phyloP scores from a whole-genome alignment of 2,888 invertebrate genomes.

The Athalia cordata region DNA sequence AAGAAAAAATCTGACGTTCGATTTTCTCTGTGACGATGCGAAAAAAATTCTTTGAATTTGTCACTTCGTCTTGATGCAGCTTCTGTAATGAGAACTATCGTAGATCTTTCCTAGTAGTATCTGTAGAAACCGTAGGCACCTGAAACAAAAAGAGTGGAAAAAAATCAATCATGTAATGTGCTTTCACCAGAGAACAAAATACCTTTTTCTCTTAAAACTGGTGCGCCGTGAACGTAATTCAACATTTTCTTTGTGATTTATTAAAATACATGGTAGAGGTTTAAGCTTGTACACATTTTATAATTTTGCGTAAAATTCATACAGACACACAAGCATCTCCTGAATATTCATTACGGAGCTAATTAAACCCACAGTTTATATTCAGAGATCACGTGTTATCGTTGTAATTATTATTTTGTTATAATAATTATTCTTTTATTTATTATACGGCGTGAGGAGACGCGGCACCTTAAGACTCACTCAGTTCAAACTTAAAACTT shows the following conservation, averaged over 20 bases:
- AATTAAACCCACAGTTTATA: too few relatives aligned
- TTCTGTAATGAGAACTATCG: neutral
- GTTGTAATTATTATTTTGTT: too few relatives aligned
- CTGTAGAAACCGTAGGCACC: constrained; percentile 58
- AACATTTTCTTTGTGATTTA: neutral
- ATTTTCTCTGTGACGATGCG: too few relatives aligned
- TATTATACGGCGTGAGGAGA: too few relatives aligned
- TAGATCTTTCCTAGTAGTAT: constrained; percentile 57
- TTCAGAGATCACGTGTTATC: too few relatives aligned
- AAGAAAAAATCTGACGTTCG: too few relatives aligned
- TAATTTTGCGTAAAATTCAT: neutral
- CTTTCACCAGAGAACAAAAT: too few relatives aligned
- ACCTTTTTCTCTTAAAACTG: neutral
- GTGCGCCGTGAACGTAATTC: neutral
- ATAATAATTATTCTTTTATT: too few relatives aligned
- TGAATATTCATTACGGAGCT: too few relatives aligned
- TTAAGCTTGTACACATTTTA: neutral
- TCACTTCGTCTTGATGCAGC: neutral
- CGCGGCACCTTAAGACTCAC: too few relatives aligned
- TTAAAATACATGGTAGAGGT: neutral
- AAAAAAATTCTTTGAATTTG: neutral
- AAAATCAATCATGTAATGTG: neutral
- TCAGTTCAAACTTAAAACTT: neutral
- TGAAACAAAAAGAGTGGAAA: constrained; percentile 54
- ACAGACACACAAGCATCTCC: too few relatives aligned